Evolutionary conservation across 37 sponge, comb jelly and placozoan genomes (phyloP), one percentile per base, ranked within the genome.

Genomic region (Halisarca cf. caerulea): DNA sequence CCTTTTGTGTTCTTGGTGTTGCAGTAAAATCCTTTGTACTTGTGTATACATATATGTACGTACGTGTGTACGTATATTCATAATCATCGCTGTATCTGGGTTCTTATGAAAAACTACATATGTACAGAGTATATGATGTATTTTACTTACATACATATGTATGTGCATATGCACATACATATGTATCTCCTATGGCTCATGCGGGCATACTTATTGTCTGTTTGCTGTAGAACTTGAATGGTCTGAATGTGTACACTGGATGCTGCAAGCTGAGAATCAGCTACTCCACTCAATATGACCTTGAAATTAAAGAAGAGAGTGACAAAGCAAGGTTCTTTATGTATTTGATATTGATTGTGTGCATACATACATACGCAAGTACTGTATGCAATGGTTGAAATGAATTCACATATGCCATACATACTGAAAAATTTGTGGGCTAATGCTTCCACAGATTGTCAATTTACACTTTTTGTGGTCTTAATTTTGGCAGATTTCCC

Each of bases 231-330:
- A 66, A 84, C 25, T 84, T 97, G 60, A 90, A 97, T 89, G 94
- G 94, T 27, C 98, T 90, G 85, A 95, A 95, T 66, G 89, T 97
- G 28, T 97, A 95, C 82, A 92, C 90, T 78, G 96, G 98, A 11
- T 97, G 98, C 80, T 97, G 98, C 58, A 93, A 91, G 1, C 89
- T 97, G 15, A 88, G 86, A 15, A 93, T 97, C 64, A 90, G 91
- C 73, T 93, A 93, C 66, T 93, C 98, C 47, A 97, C 92, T 42
- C 86, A 91, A 30, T 77, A 84, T 38, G 87, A 80, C 42, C 79
- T 97, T 25, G 90, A 88, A 28, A 95, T 97, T 40, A 92, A 88
- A 83, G 86, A 82, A 80, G 92, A 95, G 85, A 92, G 90, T 85
- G 98, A 97, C 58, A 97, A 92, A 58, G 91, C 93, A 34, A 90